Base-by-base conservation (phyloP, 2,797 vertebrate species). In the Clarias fuscus region DNA sequence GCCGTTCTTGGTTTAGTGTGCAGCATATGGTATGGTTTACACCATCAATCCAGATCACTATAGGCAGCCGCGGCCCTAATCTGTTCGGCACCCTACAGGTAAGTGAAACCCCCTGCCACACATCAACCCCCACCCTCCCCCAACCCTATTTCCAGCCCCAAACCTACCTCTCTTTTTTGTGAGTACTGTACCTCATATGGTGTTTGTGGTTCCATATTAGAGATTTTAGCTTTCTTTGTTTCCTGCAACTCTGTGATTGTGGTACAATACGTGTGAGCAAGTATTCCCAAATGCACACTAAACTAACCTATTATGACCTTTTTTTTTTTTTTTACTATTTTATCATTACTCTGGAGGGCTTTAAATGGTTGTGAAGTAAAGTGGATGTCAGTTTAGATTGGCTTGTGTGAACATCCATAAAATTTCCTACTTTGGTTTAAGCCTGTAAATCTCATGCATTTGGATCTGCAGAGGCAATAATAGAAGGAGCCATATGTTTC, bases 361-460 rank as follows among this genome's bases (percentile, higher is more conserved):
- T 58, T 78, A 22, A 78, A 79, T 22, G 37, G 15, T 30, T 53
- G 8, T 59, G 37, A 85, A 61, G 33, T 64, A 73, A 85, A 85
- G 71, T 76, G 84, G 62, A 30, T 87, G 83, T 84, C 48, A 65
- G 43, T 83, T 43, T 30, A 4, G 86, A 78, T 79, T 85, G 76
- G 62, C 27, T 82, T 87, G 75, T 87, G 84, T 89, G 88, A 82
- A 75, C 86, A 72, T 24, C 70, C 86, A 89, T 89, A 84, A 22
- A 67, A 76, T 84, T 82, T 75, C 43, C 59, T 33, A 82, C 77
- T 88, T 89, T 22, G 43, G 56, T 65, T 75, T 84, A 89, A 87
- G 76, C 88, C 70, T 81, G 30, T 78, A 84, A 82, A 86, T 84
- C 78, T 82, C 82, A 33, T 20, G 65, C 85, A 71, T 78, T 85